phyloP scores from a whole-genome alignment of 2,113 vertebrate species.

The Carassius carassius region DNA sequence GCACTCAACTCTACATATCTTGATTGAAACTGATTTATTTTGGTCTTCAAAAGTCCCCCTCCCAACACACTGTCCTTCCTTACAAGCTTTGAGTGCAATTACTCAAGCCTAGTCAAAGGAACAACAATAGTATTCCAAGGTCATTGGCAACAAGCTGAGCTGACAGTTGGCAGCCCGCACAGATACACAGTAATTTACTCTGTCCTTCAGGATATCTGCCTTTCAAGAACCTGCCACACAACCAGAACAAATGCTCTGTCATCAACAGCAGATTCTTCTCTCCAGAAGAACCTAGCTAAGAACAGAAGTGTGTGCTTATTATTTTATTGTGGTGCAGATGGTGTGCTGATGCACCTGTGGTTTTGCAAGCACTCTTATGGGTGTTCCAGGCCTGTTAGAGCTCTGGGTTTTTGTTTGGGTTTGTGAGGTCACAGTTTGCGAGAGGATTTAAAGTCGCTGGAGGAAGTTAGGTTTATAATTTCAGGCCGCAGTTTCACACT shows the following conservation, averaged over 20 bases:
- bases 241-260: conserved; percentile 20
- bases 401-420: not conserved
- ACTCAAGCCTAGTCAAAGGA: conserved; percentile 38
- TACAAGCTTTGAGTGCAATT: conserved; percentile 38
- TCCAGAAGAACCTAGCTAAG: not conserved
- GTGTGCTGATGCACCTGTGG: not conserved
- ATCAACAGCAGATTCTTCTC: not conserved
- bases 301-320: not conserved
- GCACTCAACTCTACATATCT: not conserved
- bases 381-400: not conserved
- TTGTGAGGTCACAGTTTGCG: not conserved
- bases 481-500: not conserved
- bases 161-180: conserved; percentile 37
- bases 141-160: conserved; percentile 15
- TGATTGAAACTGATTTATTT: conserved; percentile 38
- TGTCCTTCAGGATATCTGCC: conserved; percentile 31
- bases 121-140: conserved; percentile 35
- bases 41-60: not conserved
- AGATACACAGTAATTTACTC: conserved; percentile 43
- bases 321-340: not conserved
- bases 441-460: not conserved
- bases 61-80: conserved; percentile 36
- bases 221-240: conserved; percentile 17
- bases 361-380: not conserved
- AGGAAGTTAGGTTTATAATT: conserved; percentile 1